Evolutionary conservation across 2,797 vertebrate species (phyloP), one percentile per base, ranked within the genome.

Genomic region (Eremophila alpestris): DNA sequence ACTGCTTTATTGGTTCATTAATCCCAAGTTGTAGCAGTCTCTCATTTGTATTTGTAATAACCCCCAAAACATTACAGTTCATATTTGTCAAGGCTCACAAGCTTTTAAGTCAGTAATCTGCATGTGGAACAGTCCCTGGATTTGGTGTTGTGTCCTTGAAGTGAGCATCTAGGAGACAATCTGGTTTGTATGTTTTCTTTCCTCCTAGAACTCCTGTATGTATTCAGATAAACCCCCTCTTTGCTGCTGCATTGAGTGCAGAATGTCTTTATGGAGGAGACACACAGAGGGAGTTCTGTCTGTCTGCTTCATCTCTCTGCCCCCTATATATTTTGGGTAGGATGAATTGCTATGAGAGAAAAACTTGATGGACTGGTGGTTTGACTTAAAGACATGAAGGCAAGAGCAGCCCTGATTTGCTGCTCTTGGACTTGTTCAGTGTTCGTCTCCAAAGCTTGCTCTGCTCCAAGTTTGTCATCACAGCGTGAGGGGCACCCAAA

Each of bases 1-100:
- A 91, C 74, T 26, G 51, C 64, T 89, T 94, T 85, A 94, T 87
- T 64, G 87, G 76, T 74, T 93, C 91, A 91, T 96, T 94, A 94
- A 88, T 86, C 56, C 45, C 32, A 74, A 75, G 26, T 54, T 88
- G 30, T 46, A 89, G 74, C 73, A 75, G 49, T 55, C 32, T 71
- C 45, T 80, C 48, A 64, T 87, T 87, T 86, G 36, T 87, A 75
- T 80, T 90, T 71, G 4, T 92, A 60, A 81, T 63, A 67, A 36
- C 34, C 70, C 40, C 41, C 70, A 82, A 76, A 92, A 67, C 45
- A 17, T 89, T 88, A 9, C 36, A 56, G 85, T 52, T 73, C 18
- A 9, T 71, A 55, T 70, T 84, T 89, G 51, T 26, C 71, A 87
- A 38, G 16, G 32, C 51, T 60, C 34, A 59, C 29, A 81, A 41